phyloP scores from a whole-genome alignment of 2,113 vertebrate genomes.

The Mustela nigripes region DNA sequence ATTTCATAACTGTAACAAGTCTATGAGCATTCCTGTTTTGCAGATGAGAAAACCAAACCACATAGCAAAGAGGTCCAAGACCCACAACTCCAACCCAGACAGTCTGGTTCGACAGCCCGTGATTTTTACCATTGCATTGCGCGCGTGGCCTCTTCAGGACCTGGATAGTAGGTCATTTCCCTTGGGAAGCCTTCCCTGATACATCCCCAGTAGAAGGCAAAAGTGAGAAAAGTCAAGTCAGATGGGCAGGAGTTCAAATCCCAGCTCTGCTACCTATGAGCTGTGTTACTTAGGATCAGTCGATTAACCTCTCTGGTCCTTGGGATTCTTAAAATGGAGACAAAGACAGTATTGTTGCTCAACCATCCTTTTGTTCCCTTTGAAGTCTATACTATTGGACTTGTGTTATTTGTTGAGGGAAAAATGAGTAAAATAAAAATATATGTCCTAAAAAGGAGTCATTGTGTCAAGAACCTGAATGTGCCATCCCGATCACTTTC shows the following conservation, averaged over 20 bases:
- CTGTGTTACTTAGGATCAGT: not conserved
- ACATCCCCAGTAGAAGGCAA: not conserved
- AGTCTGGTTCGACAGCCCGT: not conserved
- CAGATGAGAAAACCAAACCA: not conserved
- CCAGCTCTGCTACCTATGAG: not conserved
- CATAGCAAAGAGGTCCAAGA: not conserved
- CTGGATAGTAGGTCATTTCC: not conserved
- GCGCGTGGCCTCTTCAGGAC: not conserved
- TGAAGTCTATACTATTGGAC: not conserved
- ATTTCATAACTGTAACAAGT: not conserved
- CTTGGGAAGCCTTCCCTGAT: not conserved
- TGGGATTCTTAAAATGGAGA: not conserved
- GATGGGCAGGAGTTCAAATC: not conserved
- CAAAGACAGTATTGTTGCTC: not conserved
- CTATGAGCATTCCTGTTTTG: not conserved
- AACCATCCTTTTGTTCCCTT: not conserved
- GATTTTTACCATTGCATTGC: not conserved
- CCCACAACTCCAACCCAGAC: not conserved
- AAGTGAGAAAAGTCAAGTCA: not conserved
- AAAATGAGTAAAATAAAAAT: not conserved
- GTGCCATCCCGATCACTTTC: not conserved
- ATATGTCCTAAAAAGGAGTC: not conserved
- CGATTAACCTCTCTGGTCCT: constrained; percentile 37
- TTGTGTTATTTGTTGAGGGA: not conserved
- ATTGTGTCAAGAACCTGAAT: not conserved